phyloP scores from a whole-genome alignment of 2,888 invertebrate species.

The Spilarctia lutea region DNA sequence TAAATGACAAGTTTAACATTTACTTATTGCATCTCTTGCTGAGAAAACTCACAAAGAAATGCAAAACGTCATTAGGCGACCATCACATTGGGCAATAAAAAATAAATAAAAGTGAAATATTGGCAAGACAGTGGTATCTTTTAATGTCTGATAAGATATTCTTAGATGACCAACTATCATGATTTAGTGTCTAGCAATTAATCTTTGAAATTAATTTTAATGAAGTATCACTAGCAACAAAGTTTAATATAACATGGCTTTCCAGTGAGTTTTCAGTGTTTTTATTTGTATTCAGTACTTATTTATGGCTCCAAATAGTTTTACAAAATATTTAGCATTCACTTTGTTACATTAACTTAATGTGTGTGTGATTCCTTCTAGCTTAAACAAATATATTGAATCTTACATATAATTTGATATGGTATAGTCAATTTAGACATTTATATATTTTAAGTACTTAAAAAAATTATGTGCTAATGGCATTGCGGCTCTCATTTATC shows the following conservation, averaged over 20 bases:
- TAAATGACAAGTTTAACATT: not conserved
- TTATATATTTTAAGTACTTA: too few species aligned
- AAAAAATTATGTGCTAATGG: too few species aligned
- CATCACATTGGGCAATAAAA: not conserved
- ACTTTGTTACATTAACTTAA: too few species aligned
- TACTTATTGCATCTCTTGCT: not conserved
- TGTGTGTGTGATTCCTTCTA: too few species aligned
- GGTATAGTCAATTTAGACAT: too few species aligned
- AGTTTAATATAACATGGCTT: not conserved
- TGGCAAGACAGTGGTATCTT: not conserved
- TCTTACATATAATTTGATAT: too few species aligned
- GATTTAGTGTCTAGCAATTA: conserved; percentile 7
- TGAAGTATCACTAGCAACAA: not conserved
- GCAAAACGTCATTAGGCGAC: not conserved
- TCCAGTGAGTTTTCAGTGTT: not conserved
- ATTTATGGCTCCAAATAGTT: not conserved
- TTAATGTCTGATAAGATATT: not conserved
- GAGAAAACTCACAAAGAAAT: not conserved
- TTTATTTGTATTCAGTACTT: not conserved
- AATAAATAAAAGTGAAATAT: not conserved
- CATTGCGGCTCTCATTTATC: too few species aligned
- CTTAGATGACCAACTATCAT: conserved; percentile 7
- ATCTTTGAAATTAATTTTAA: conserved; percentile 24
- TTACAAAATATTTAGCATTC: not conserved
- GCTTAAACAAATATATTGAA: too few species aligned